Conservation (phyloP, 2,113 vertebrate genomes). For the Rhinopomastus cyanomelas region DNA sequence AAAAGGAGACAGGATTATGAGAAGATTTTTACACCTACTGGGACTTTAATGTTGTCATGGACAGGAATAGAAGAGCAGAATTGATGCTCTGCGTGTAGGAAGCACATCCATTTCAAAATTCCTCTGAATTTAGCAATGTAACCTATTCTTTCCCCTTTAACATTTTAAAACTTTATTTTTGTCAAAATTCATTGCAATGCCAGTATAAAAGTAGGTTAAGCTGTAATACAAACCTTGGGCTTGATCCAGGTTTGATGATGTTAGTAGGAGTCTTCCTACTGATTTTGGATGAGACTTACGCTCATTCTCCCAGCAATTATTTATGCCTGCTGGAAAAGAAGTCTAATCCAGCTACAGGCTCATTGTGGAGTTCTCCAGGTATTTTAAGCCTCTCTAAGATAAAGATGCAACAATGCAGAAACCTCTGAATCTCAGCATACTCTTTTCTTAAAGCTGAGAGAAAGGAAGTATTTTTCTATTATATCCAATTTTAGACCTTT, state of each 20-base stretch:
- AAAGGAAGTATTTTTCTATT: conserved; percentile 31
- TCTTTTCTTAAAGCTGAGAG: background rate
- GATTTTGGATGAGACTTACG: background rate
- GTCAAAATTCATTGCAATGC: background rate
- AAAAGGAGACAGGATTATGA: conserved; percentile 48
- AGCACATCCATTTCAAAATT: conserved; percentile 6
- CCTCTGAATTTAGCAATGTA: conserved; percentile 15
- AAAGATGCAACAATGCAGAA: background rate
- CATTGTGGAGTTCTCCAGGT: background rate
- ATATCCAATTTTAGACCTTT: conserved; percentile 16
- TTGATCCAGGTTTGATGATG: conserved; percentile 17
- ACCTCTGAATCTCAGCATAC: background rate
- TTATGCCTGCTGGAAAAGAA: conserved; percentile 21
- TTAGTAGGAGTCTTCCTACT: conserved; percentile 28
- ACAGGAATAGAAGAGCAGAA: conserved; percentile 43
- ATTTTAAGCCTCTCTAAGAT: background rate
- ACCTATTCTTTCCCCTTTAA: conserved; percentile 44
- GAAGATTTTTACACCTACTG: conserved; percentile 44
- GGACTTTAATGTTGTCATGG: conserved; percentile 41
- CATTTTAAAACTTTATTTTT: conserved; percentile 50
- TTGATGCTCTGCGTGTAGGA: conserved; percentile 17
- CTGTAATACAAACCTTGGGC: conserved; percentile 26
- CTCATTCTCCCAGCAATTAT: background rate
- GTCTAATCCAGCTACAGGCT: background rate
- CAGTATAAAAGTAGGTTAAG: background rate